A percentile compares a stretch with the other conserved stretches of the same genome.
Evolutionary conservation across 1,140 invertebrate genomes (phyloP).

Genomic region (Chrysomallon squamiferum): DNA sequence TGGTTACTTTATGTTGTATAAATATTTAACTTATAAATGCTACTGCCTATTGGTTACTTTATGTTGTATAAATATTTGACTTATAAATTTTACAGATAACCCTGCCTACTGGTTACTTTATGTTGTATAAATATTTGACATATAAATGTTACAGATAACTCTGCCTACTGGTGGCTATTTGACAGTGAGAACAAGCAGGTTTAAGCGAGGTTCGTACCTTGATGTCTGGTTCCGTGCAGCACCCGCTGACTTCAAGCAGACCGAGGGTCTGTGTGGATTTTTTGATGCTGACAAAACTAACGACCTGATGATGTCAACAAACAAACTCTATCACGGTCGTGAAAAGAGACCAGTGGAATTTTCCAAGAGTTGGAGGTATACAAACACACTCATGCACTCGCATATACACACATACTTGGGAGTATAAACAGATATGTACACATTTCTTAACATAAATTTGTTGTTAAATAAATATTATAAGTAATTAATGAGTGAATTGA

Average conservation of each 20-base stretch:
- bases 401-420: not conserved
- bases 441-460: not conserved
- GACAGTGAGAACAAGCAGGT: slow-evolving; percentile 5
- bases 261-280: slow-evolving; percentile 41
- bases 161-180: slow-evolving; percentile 24
- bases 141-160: slow-evolving; percentile 10
- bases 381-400: too few species aligned
- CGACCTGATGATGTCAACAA: slow-evolving; percentile 24
- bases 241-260: slow-evolving; percentile 18
- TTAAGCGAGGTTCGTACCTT: slow-evolving; percentile 25
- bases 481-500: not conserved
- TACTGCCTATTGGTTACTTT: too few species aligned
- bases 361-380: slow-evolving; percentile 33
- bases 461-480: not conserved
- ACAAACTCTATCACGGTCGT: not conserved
- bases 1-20: slow-evolving; percentile 20
- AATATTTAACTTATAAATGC: too few species aligned
- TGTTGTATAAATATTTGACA: too few species aligned
- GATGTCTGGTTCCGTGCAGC: slow-evolving; percentile 39
- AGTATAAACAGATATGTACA: not conserved
- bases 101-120: too few species aligned
- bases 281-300: slow-evolving; percentile 36
- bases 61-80: too few species aligned
- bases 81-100: too few species aligned
- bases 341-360: slow-evolving; percentile 24